These are phyloP conservation scores for Alca torda DNA, from an alignment of 2,797 vertebrate genomes.

Conservation along the genomic window DNA sequence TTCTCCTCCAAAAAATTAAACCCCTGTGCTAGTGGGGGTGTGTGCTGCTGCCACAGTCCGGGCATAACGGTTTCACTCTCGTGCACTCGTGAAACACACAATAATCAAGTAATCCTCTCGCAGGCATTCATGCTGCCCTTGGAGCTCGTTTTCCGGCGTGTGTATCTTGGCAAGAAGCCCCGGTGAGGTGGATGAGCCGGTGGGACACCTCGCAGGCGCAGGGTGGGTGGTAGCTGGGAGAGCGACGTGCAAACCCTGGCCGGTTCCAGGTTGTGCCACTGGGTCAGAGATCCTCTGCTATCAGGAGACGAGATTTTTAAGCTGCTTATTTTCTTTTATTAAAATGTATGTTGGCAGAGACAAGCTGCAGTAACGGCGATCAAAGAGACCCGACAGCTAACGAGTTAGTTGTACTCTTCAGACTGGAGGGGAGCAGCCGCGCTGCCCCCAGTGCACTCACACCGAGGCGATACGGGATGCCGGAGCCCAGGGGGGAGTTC, in stretches of 20 bases:
- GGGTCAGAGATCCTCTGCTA: not conserved
- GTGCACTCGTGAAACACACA: not conserved
- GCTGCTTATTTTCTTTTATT: not conserved
- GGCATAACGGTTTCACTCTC: not conserved
- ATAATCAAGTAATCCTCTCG: not conserved
- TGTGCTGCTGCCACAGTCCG: not conserved
- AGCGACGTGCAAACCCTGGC: not conserved
- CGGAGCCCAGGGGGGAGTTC: not conserved
- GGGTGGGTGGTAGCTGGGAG: not conserved
- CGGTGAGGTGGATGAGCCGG: rapidly evolving
- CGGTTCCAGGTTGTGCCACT: not conserved
- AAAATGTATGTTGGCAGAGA: not conserved
- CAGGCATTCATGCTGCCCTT: not conserved
- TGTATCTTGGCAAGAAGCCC: not conserved
- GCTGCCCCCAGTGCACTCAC: not conserved
- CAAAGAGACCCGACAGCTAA: not conserved
- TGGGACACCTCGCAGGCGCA: not conserved
- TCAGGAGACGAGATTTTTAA: not conserved
- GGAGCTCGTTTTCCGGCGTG: not conserved
- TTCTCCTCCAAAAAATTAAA: not conserved
- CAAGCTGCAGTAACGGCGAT: not conserved
- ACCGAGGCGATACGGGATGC: rapidly evolving
- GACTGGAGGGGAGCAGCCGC: not conserved
- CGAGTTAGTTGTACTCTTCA: too few species aligned
- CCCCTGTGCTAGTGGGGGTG: not conserved